Base-by-base conservation (phyloP, 2,113 vertebrate species). In the Gadus macrocephalus region DNA sequence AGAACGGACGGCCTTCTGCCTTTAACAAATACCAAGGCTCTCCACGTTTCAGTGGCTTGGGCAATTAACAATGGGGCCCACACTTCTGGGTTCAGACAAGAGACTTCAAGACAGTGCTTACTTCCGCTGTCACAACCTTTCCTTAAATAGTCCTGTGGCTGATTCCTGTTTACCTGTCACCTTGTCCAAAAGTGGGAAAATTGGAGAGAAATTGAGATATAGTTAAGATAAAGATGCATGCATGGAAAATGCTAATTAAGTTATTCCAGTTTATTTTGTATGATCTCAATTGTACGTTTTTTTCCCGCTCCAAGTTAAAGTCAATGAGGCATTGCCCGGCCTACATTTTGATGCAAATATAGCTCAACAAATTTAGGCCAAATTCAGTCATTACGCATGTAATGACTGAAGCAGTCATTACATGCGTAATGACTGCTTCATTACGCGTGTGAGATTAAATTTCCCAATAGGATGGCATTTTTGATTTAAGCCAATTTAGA, bases 301-400 rank as follows among this genome's bases (percentile, higher is more conserved):
- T 27, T 16, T 25, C 15, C 12, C 16, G 9, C 1, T 16, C 61
- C 71, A 28, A 63, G 60, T 15, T 70, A 27, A 79, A 83, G 79
- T 86, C 72, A 86, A 81, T 64, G 62, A 86, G 79, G 78, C 81
- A 80, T 73, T 80, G 78, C 81, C 77, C 75, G 70, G 25, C 81
- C 84, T 87, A 88, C 80, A 85, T 88, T 82, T 25, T 56, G 79
- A 77, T 76, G 85, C 84, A 82, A 83, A 86, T 87, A 83, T 87
- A 87, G 86, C 83, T 75, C 19, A 68, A 53, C 72, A 79, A 87
- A 90, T 89, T 86, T 87, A 86, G 80, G 85, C 77, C 20, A 20
- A 20, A 20, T 20, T 20, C 20, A 20, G 20, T 20, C 20, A 20
- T 20, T 20, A 20, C 20, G 20, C 20, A 20, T 20, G 20, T 1